Evolutionary conservation across 2,797 vertebrate species (phyloP).

Genomic region (Lerista edwardsae): DNA sequence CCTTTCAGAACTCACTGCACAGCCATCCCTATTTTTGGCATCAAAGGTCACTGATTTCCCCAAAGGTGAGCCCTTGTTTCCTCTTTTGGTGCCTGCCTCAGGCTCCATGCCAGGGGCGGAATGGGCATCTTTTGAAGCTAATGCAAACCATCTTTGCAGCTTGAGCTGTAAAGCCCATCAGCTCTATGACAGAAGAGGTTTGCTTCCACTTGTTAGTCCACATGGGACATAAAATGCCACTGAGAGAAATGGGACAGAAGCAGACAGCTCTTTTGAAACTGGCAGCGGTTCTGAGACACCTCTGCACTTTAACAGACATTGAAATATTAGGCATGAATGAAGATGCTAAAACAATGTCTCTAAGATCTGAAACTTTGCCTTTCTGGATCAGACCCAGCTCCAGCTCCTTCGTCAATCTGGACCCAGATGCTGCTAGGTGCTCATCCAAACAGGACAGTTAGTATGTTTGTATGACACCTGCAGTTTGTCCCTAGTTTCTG

Average conservation of each 20-base stretch:
- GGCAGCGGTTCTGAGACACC: too few relatives aligned
- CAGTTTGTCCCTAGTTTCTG: too few relatives aligned
- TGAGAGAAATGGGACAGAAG: background rate
- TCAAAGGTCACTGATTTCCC: background rate
- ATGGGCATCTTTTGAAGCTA: conserved; percentile 8
- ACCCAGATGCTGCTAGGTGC: too few relatives aligned
- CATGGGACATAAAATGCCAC: background rate
- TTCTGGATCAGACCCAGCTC: background rate
- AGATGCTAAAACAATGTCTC: too few relatives aligned
- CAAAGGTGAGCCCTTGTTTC: background rate
- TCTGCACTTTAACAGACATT: background rate
- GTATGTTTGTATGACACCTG: too few relatives aligned
- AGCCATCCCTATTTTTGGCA: background rate
- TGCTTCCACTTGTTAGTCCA: background rate
- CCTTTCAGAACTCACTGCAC: background rate
- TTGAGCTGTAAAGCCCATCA: background rate
- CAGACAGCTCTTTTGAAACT: background rate
- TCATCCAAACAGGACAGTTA: background rate
- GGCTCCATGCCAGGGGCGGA: background rate
- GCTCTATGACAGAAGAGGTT: background rate
- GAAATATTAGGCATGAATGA: too few relatives aligned
- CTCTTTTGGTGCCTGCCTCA: background rate
- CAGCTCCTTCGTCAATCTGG: background rate
- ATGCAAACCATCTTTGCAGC: background rate
- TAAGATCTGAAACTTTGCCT: background rate